phyloP scores from a whole-genome alignment of 2,113 vertebrate genomes.

The Noturus placidus region DNA sequence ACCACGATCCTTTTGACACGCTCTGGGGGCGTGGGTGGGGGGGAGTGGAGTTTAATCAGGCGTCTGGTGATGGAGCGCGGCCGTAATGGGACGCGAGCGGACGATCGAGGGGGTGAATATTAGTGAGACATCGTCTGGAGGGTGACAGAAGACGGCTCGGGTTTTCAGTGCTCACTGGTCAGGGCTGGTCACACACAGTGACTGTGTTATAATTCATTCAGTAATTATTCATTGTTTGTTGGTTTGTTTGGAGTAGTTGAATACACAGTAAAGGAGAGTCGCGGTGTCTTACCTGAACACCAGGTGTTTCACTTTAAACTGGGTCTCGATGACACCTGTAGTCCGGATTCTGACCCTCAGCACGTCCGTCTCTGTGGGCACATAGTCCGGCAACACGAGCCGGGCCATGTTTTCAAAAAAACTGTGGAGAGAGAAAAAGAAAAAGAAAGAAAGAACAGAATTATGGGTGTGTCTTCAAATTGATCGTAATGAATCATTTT shows the following conservation, averaged over 20 bases:
- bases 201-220: background rate
- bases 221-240: background rate
- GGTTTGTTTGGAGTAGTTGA: background rate
- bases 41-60: constrained; percentile 17
- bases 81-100: constrained; percentile 2
- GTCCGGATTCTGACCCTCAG: constrained; percentile 74
- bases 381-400: constrained; percentile 67
- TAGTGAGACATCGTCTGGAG: background rate
- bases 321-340: constrained; percentile 74
- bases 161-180: background rate
- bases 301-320: constrained; percentile 75
- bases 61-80: background rate
- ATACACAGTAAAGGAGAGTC: background rate
- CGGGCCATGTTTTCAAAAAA: constrained; percentile 72
- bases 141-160: too few relatives aligned
- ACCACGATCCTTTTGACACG: constrained; percentile 32
- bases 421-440: constrained; percentile 49
- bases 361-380: constrained; percentile 73
- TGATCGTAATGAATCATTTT: background rate
- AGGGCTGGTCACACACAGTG: background rate
- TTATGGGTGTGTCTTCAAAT: background rate
- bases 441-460: background rate
- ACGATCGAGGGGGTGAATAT: background rate
- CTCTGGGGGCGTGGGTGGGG: background rate
- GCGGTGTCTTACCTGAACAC: constrained; percentile 69